A percentile compares a stretch with the other conserved stretches of the same genome.
phyloP scores from a whole-genome alignment of 2,797 vertebrate species.

The Enteromius anoplus region DNA sequence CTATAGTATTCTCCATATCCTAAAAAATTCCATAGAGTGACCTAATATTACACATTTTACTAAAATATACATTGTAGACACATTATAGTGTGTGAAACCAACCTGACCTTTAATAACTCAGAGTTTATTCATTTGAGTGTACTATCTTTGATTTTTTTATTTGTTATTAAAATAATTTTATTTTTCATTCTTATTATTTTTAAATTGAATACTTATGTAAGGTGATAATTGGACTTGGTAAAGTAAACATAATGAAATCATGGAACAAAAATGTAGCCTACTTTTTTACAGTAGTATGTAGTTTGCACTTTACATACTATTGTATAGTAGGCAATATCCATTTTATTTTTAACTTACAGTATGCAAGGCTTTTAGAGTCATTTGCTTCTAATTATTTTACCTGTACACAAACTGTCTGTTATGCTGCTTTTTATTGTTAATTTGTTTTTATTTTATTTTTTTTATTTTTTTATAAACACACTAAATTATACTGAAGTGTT shows the following conservation, averaged over 20 bases:
- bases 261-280: background rate
- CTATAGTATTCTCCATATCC: too few relatives aligned
- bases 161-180: background rate
- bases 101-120: background rate
- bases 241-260: background rate
- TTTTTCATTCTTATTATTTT: background rate
- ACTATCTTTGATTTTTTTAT: background rate
- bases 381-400: background rate
- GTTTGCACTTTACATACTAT: background rate
- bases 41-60: background rate
- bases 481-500: background rate
- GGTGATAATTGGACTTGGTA: background rate
- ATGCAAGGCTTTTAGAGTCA: background rate
- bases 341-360: background rate
- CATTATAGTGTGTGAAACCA: background rate
- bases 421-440: background rate
- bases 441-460: background rate
- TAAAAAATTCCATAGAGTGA: too few relatives aligned
- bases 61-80: background rate
- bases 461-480: background rate
- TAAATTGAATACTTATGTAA: background rate
- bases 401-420: background rate
- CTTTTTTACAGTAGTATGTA: background rate
- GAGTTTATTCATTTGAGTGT: background rate
- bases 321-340: background rate